Evolutionary conservation across 2,797 vertebrate species (phyloP), one percentile per base, ranked within the genome.

Genomic region (Sebastes hopkinsi): DNA sequence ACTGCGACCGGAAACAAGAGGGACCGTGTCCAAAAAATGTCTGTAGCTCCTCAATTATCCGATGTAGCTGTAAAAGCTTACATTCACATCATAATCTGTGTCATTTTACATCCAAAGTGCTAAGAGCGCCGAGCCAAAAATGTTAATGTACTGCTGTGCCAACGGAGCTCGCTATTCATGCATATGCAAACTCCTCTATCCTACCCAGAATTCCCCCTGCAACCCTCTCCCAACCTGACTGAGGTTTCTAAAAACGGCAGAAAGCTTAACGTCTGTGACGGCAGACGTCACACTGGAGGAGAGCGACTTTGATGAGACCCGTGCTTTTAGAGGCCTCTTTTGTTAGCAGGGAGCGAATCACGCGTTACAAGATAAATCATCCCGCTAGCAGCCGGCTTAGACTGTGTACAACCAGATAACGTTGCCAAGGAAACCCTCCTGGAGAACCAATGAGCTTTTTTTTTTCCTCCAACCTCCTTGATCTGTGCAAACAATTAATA

Each of bases 391-490:
- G 92, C 72, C 85, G 52, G 89, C 88, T 94, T 88, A 90, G 89
- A 94, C 93, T 94, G 90, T 92, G 90, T 95, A 95, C 94, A 91
- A 91, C 92, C 90, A 88, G 95, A 96, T 95, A 96, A 92, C 89
- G 95, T 96, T 96, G 93, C 95, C 95, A 92, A 92, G 95, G 96
- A 95, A 96, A 96, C 96, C 87, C 91, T 90, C 77, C 77, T 69
- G 84, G 87, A 86, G 87, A 94, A 88, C 94, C 94, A 95, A 94
- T 91, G 81, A 90, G 91, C 13, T 32, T 62, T 84, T 80, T 86
- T 84, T 82, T 80, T 62, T 60, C 82, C 38, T 68, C 34, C 85
- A 81, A 79, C 80, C 77, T 88, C 75, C 89, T 89, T 82, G 74
- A 91, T 94, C 89, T 88, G 86, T 78, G 88, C 92, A 93, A 95